Percentiles rank a stretch among this genome's conserved stretches.
phyloP scores from a whole-genome alignment of 2,888 invertebrate species.

The Thereva nobilitata region DNA sequence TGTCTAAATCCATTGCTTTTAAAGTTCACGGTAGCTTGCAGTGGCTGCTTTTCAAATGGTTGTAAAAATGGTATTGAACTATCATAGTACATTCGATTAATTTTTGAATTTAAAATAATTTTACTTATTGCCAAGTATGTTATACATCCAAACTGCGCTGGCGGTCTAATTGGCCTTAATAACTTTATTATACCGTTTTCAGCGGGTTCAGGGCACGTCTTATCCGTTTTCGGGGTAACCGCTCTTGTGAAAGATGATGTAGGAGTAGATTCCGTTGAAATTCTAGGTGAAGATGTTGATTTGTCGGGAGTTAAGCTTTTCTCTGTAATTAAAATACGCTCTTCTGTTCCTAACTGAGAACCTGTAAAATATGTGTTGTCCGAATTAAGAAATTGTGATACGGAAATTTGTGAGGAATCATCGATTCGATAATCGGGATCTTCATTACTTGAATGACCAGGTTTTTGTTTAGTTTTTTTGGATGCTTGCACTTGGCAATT shows the following conservation, averaged over 20 bases:
- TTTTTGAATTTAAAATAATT: not conserved
- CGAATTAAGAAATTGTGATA: constrained; percentile 1
- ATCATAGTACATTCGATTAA: not conserved
- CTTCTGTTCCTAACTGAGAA: not conserved
- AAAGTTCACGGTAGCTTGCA: constrained; percentile 18
- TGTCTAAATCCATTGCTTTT: not conserved
- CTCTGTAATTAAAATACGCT: not conserved
- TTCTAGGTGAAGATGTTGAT: not conserved
- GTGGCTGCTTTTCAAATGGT: not conserved
- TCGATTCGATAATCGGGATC: not conserved
- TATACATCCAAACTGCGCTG: constrained; percentile 7
- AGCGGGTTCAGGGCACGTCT: not conserved
- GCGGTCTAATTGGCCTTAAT: not conserved
- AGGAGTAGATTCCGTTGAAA: not conserved
- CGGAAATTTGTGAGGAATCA: not conserved
- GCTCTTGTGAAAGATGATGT: not conserved
- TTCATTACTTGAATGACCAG: not conserved
- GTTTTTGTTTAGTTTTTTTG: too few relatives aligned
- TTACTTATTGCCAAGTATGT: constrained; percentile 17
- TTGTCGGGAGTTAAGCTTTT: not conserved
- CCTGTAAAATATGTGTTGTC: constrained; percentile 3
- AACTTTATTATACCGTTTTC: not conserved
- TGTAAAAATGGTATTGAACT: constrained; percentile 8
- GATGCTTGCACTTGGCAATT: too few relatives aligned
- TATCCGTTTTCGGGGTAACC: not conserved